Evolutionary conservation across 2,888 invertebrate species (phyloP).

Genomic region (Plagiodera versicolora): DNA sequence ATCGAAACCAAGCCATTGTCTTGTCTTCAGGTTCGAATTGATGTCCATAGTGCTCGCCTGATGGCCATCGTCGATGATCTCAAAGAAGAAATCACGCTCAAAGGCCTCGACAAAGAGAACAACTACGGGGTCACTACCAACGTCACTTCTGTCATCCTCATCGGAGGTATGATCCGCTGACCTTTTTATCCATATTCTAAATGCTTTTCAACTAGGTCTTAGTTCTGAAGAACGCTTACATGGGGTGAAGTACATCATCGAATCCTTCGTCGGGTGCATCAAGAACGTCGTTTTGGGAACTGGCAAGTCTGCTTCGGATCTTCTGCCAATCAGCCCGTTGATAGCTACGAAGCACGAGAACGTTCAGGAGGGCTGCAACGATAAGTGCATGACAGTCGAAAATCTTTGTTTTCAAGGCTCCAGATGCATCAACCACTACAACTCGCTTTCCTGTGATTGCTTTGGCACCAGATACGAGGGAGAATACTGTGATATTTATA

Average conservation of each 20-base stretch:
- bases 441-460: constrained; percentile 87
- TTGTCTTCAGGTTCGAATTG: constrained; percentile 67
- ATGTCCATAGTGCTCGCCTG: constrained; percentile 81
- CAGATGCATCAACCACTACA: constrained; percentile 89
- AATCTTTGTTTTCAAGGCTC: constrained; percentile 88
- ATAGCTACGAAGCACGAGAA: constrained; percentile 88
- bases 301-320: constrained; percentile 81
- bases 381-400: constrained; percentile 78
- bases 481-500: constrained; percentile 87
- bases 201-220: constrained; percentile 62
- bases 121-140: constrained; percentile 87
- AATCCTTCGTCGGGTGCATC: constrained; percentile 90
- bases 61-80: constrained; percentile 85
- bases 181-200: background rate
- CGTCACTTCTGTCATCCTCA: constrained; percentile 82
- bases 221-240: constrained; percentile 87
- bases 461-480: constrained; percentile 92
- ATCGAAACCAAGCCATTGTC: background rate
- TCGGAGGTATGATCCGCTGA: constrained; percentile 67
- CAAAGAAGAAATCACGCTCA: constrained; percentile 78
- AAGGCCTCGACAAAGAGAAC: constrained; percentile 80
- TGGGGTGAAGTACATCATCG: constrained; percentile 89
- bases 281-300: constrained; percentile 84
- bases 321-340: constrained; percentile 77
- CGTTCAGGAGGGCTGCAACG: constrained; percentile 84